Evolutionary conservation across 1,140 invertebrate species (phyloP), one percentile per base, ranked within the genome.

Genomic region (Eumeta japonica): DNA sequence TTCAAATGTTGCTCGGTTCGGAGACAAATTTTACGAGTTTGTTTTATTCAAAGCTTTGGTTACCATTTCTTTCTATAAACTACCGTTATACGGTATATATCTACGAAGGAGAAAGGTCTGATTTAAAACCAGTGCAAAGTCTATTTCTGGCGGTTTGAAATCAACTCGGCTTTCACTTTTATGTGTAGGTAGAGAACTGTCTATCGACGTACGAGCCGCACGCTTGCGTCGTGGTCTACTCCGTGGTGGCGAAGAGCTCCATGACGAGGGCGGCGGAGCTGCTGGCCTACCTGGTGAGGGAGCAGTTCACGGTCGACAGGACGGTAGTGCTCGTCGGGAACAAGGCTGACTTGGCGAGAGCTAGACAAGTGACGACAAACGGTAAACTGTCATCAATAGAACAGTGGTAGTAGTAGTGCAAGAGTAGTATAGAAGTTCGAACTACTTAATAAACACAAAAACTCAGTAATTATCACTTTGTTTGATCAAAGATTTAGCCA

Each of bases 311-410:
- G 1, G 82, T 84, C 43, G 87, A 89, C 16, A 83, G 88, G 58
- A 85, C 90, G 2, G 88, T 94, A 14, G 94, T 97, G 40, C 81
- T 97, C 2, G 93, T 94, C 7, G 94, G 88, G 24, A 97, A 97
- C 64, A 97, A 97, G 64, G 87, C 88, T 2, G 94, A 97, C 59
- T 75, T 97, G 30, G 94, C 90, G 0, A 77, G 93, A 50, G 88
- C 90, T 5, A 79, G 92, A 30, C 83, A 85, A 19, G 89, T 97
- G 29, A 76, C 86, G 9, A 79, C 82, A 12, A 85, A 88, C 64
- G 91, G 92, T 93, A 66, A 81, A 73, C 44, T 15, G 9, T 13
- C n/a, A n/a, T n/a, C n/a, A n/a, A n/a, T n/a, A n/a, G n/a, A n/a
- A n/a, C n/a, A n/a, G n/a, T n/a, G n/a, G n/a, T n/a, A n/a, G n/a